These are phyloP conservation scores for Aethina tumida DNA, from an alignment of 1,140 invertebrate genomes.

Conservation along the genomic window DNA sequence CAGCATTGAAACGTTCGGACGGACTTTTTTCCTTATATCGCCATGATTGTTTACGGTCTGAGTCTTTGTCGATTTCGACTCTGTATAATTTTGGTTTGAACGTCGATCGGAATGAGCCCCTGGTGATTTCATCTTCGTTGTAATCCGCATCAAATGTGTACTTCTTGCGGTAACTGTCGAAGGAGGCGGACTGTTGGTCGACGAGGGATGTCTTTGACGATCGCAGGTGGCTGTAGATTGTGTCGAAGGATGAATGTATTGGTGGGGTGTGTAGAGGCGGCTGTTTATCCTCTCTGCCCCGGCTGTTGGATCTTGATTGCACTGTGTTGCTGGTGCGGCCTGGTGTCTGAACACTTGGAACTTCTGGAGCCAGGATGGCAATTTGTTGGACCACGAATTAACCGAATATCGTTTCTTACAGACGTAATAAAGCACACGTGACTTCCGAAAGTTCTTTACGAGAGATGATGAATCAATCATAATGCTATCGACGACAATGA, in stretches of 20 bases:
- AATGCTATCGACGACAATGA: slow-evolving; percentile 18
- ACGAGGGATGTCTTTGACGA: slow-evolving; percentile 12
- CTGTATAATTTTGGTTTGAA: slow-evolving; percentile 4
- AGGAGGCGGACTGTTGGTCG: slow-evolving; percentile 15
- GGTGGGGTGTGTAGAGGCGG: slow-evolving; percentile 9
- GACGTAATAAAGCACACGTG: slow-evolving; percentile 11
- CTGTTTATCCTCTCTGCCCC: slow-evolving; percentile 14
- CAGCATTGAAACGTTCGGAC: slow-evolving; percentile 12
- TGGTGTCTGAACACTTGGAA: slow-evolving; percentile 21
- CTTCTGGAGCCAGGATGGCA: slow-evolving; percentile 30
- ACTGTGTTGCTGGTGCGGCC: slow-evolving; percentile 11
- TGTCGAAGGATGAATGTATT: slow-evolving; percentile 19
- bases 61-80: background rate
- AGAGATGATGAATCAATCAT: slow-evolving; percentile 25
- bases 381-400: slow-evolving; percentile 13
- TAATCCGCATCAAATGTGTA: slow-evolving; percentile 11
- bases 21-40: slow-evolving; percentile 14
- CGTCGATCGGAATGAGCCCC: slow-evolving; percentile 7
- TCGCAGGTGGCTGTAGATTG: slow-evolving; percentile 11
- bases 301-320: slow-evolving; percentile 20
- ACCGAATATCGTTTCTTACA: slow-evolving; percentile 14
- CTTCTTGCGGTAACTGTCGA: slow-evolving; percentile 17
- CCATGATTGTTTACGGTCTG: background rate
- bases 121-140: slow-evolving; percentile 10
- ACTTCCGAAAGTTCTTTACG: slow-evolving; percentile 12